phyloP scores from a whole-genome alignment of 2,797 vertebrate genomes.

The Melanotaenia trifasciata region DNA sequence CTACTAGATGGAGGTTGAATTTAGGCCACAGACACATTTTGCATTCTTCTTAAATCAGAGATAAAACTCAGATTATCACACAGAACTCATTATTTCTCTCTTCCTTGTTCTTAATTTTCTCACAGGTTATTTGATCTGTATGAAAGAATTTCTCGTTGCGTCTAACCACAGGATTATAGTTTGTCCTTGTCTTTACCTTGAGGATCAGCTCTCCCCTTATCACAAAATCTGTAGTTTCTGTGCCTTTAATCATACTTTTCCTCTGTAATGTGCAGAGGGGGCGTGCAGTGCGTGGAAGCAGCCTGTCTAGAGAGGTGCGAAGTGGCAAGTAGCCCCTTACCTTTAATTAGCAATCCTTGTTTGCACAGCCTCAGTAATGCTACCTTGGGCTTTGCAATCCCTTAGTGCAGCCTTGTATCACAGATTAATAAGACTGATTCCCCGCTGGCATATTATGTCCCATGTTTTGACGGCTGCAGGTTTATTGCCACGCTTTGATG shows the following conservation, averaged over 20 bases:
- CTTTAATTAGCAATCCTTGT: conserved; percentile 79
- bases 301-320: conserved; percentile 85
- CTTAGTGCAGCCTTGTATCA: conserved; percentile 53
- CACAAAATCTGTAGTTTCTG: conserved; percentile 30
- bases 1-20: conserved; percentile 49
- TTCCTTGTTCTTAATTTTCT: conserved; percentile 2
- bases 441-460: conserved; percentile 62
- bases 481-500: conserved; percentile 58
- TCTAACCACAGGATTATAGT: conserved; percentile 63
- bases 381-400: conserved; percentile 82
- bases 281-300: conserved; percentile 77
- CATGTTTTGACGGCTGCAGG: conserved; percentile 56
- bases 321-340: conserved; percentile 84
- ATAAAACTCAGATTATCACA: not conserved
- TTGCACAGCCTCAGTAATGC: conserved; percentile 72
- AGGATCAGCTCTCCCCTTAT: conserved; percentile 28
- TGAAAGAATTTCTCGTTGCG: conserved; percentile 29
- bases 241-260: conserved; percentile 59
- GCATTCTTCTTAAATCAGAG: conserved; percentile 16
- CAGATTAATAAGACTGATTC: conserved; percentile 68
- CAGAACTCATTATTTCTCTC: not conserved
- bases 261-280: conserved; percentile 76
- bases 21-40: conserved; percentile 60
- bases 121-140: conserved; percentile 26
- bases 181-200: conserved; percentile 30